phyloP scores from a whole-genome alignment of 2,113 vertebrate genomes.

The Psettodes erumei region DNA sequence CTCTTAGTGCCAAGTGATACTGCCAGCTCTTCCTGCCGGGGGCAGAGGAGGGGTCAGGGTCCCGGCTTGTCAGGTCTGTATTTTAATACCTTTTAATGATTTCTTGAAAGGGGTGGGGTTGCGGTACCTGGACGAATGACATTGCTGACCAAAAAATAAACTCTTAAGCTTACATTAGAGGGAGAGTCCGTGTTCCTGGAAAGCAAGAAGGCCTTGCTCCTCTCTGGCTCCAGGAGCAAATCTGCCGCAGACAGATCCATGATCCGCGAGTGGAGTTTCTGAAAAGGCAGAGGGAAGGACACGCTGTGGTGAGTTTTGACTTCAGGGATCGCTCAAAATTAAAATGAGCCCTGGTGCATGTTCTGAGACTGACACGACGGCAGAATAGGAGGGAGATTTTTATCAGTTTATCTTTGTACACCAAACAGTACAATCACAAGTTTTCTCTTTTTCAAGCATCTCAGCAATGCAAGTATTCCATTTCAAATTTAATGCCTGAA shows the following conservation, averaged over 20 bases:
- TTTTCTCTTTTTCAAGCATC: not conserved
- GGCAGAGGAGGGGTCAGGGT: constrained; percentile 69
- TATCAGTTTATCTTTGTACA: not conserved
- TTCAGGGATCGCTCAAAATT: constrained; percentile 15
- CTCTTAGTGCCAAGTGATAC: constrained; percentile 85
- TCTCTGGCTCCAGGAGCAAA: constrained; percentile 85
- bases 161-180: constrained; percentile 78
- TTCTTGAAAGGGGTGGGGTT: constrained; percentile 70
- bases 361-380: not conserved
- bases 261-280: constrained; percentile 91
- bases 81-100: constrained; percentile 82
- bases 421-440: too few relatives aligned
- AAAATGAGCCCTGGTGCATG: not conserved
- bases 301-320: constrained; percentile 26
- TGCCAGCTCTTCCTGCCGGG: constrained; percentile 79
- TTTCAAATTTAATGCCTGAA: not conserved
- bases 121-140: constrained; percentile 50
- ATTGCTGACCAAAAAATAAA: not conserved
- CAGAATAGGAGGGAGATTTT: not conserved
- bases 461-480: not conserved
- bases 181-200: constrained; percentile 80
- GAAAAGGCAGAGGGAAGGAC: constrained; percentile 52
- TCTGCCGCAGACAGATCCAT: constrained; percentile 88
- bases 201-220: constrained; percentile 80
- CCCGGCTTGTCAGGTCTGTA: constrained; percentile 56